Base-by-base conservation (phyloP, 2,797 vertebrate genomes). In the Poecilia wingei region DNA sequence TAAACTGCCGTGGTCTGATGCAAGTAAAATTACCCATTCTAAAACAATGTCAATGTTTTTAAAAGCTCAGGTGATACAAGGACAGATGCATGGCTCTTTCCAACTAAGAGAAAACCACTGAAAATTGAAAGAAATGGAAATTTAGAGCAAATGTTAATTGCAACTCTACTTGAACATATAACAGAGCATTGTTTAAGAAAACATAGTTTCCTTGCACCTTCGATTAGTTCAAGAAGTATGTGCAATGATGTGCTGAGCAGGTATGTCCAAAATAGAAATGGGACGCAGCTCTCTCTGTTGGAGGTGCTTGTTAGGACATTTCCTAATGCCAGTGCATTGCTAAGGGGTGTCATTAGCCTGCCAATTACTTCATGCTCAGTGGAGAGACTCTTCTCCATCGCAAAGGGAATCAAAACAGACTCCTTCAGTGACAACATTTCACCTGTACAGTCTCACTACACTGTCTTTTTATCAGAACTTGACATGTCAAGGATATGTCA, bases 341-440 rank as follows among this genome's bases (percentile, higher is more conserved):
- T 57, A 74, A 74, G 72, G 72, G 25, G 41, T 74, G 53, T 74
- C 39, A 57, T 55, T 74, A 57, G 22, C 16, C 51, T 55, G 51
- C 51, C 72, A 74, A 57, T 43, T 74, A 74, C 72, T 41, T 76
- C 6, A 53, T 51, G 72, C 49, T 74, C 72, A n/a, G 51, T 74
- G 47, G 49, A 74, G 72, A 74, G 22, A 74, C 72, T 41, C 51
- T 74, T 74, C 51, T 41, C 22, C 14, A 55, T 51, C n/a, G 6
- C 22, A 74, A 28, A 74, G 41, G 36, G 72, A 53, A 74, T 74
- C 36, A 55, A 74, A 74, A 57, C 36, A 57, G n/a, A 57, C 14
- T 16, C 16, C 53, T 57, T 59, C 53, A 74, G 25, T 55, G 39
- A 57, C 25, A 45, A 74, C 73, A 33, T 57, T 74, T 72, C 41